Percentiles rank a stretch among this genome's conserved stretches.
Conservation (phyloP, 2,113 vertebrate genomes). For the Grantiella picta region DNA sequence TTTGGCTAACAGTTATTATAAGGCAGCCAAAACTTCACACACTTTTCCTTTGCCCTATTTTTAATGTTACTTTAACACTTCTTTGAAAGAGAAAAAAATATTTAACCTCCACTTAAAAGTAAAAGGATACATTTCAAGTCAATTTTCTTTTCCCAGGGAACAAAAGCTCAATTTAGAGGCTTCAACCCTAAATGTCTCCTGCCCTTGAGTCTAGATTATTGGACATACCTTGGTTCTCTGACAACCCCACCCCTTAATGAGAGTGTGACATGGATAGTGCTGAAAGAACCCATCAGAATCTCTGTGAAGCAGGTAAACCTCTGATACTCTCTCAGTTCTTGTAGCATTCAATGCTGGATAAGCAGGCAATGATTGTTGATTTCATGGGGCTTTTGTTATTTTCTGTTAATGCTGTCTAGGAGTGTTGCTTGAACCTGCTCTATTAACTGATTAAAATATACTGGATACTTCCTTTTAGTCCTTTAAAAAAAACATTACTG, state of each 20-base stretch:
- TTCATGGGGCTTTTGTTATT: background rate
- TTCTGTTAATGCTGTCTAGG: background rate
- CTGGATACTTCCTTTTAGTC: background rate
- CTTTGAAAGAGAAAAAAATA: background rate
- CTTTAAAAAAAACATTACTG: background rate
- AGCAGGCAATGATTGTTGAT: background rate
- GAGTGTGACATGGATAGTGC: slow-evolving; percentile 92
- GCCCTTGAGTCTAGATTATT: slow-evolving; percentile 87
- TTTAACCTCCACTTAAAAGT: background rate
- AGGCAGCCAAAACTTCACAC: background rate
- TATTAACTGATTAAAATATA: background rate
- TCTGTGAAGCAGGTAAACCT: slow-evolving; percentile 89
- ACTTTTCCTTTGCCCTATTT: background rate
- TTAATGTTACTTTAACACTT: background rate
- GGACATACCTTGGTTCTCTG: slow-evolving; percentile 93
- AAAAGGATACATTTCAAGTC: background rate
- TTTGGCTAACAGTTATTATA: background rate
- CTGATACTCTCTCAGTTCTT: background rate
- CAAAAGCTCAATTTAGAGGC: slow-evolving; percentile 82
- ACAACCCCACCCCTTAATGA: slow-evolving; percentile 93
- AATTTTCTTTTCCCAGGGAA: slow-evolving; percentile 73
- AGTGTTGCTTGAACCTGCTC: background rate
- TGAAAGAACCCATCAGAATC: slow-evolving; percentile 86
- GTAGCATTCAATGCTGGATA: background rate
- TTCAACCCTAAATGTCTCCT: slow-evolving; percentile 93